Evolutionary conservation across 2,888 invertebrate genomes (phyloP).

Genomic region (Acanthosoma haemorrhoidale): DNA sequence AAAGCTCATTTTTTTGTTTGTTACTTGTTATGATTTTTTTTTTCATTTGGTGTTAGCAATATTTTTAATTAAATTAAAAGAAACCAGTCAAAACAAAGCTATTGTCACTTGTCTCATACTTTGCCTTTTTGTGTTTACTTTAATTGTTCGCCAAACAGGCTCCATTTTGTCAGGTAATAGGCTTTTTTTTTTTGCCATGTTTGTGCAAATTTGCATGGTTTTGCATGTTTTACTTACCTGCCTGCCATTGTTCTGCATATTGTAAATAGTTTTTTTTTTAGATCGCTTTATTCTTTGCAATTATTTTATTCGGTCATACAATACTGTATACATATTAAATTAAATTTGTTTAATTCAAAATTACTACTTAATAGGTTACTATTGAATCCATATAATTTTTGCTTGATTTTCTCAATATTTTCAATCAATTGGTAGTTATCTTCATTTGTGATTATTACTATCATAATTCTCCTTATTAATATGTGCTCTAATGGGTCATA

Average conservation of each 20-base stretch:
- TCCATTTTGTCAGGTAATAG: constrained; percentile 75
- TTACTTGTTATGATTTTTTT: constrained; percentile 39
- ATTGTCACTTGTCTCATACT: constrained; percentile 37
- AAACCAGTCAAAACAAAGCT: not conserved
- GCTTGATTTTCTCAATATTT: too few relatives aligned
- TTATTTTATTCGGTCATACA: not conserved
- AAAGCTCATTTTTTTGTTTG: not conserved
- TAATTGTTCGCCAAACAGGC: constrained; percentile 42
- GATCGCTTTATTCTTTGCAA: constrained; percentile 22
- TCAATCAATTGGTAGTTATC: too few relatives aligned
- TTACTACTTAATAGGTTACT: too few relatives aligned
- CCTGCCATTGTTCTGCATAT: not conserved
- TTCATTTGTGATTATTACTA: too few relatives aligned
- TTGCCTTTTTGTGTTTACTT: constrained; percentile 41
- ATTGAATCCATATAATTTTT: too few relatives aligned
- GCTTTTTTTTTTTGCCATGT: constrained; percentile 35
- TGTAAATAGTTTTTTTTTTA: not conserved
- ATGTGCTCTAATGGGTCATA: too few relatives aligned
- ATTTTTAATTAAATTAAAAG: not conserved
- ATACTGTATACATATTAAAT: too few relatives aligned
- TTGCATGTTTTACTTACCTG: constrained; percentile 3
- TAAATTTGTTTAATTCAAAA: too few relatives aligned
- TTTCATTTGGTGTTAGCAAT: constrained; percentile 20
- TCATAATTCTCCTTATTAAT: too few relatives aligned
- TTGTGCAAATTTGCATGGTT: constrained; percentile 13